Evolutionary conservation across 2,888 invertebrate species (phyloP), one percentile per base, ranked within the genome.

Genomic region (Alloscopus bannaensis): DNA sequence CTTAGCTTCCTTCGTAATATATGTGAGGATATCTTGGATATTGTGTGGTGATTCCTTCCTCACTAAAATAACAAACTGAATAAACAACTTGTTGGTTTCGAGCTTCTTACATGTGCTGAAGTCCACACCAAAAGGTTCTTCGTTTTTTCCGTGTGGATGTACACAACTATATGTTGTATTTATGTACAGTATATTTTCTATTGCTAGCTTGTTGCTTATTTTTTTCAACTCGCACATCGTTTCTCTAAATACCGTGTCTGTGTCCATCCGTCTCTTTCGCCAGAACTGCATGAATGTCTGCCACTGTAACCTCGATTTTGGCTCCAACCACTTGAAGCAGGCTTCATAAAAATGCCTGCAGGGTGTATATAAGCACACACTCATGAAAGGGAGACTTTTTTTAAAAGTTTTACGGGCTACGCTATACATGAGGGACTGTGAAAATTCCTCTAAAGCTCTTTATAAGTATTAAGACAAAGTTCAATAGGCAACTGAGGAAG

Each of bases 241-340:
- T n/a, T n/a, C n/a, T n/a, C n/a, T n/a, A n/a, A n/a, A n/a, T n/a
- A n/a, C 66, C 73, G 29, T 79, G 72, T 69, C 80, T 73, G 60
- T 71, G 64, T 72, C 80, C 68, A 80, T 80, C 62, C 80, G 80
- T 73, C 80, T 79, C 71, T 66, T 80, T 80, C 73, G 64, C 72
- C 69, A 80, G 72, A 80, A 80, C 80, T 80, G 80, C 60, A 60
- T 59, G 31, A n/a, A 55, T 79, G 79, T 73, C 73, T 80, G 80
- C 80, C 80, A 73, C 73, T 80, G 68, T 80, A 80, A 80, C 80
- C 80, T 80, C 80, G 73, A 80, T 80, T 80, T 80, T 73, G 80
- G 80, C 80, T 80, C 80, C 80, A 80, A 80, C 72, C 72, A 80
- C 80, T 80, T 80, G 62, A 68, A 57, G 45, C 65, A 57, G 69